Percentiles rank a stretch among this genome's conserved stretches.
Evolutionary conservation across 2,797 vertebrate species (phyloP).

Genomic region (Gymnodraco acuticeps): DNA sequence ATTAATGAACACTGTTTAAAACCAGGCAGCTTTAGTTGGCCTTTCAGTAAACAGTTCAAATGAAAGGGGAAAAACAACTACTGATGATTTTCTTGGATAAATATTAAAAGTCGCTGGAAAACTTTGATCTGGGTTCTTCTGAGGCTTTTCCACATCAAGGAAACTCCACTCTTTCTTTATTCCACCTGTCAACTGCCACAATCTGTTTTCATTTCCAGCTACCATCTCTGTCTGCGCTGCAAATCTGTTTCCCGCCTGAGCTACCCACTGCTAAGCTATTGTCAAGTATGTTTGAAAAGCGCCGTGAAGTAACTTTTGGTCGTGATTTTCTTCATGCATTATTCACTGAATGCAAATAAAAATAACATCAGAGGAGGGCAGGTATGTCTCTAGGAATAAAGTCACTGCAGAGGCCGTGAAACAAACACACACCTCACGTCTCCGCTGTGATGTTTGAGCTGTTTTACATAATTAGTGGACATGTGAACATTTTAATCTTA

Average conservation of each 20-base stretch:
- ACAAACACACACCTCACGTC: constrained; percentile 24
- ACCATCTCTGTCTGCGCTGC: constrained; percentile 66
- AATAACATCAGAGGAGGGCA: constrained; percentile 60
- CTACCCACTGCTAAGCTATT: constrained; percentile 63
- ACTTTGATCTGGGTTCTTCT: constrained; percentile 78
- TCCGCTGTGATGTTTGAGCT: constrained; percentile 8
- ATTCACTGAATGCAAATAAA: constrained; percentile 71
- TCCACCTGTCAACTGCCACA: constrained; percentile 78
- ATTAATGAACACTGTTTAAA: constrained; percentile 45
- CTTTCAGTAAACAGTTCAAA: constrained; percentile 60
- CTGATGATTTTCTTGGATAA: constrained; percentile 77
- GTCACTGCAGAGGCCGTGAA: constrained; percentile 18
- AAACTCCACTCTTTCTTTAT: constrained; percentile 72
- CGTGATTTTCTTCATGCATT: constrained; percentile 53
- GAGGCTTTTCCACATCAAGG: constrained; percentile 76
- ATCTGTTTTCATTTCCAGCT: constrained; percentile 75
- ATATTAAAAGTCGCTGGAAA: constrained; percentile 77
- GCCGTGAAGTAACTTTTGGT: constrained; percentile 63
- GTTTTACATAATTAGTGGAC: constrained; percentile 39
- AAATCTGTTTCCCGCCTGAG: constrained; percentile 59
- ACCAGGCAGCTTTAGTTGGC: constrained; percentile 44
- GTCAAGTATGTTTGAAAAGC: constrained; percentile 69
- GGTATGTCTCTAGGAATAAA: constrained; percentile 38
- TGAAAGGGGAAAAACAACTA: constrained; percentile 67
- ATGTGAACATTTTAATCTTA: constrained; percentile 27